Evolutionary conservation across 2,113 vertebrate species (phyloP), one percentile per base, ranked within the genome.

Genomic region (Eublepharis macularius): DNA sequence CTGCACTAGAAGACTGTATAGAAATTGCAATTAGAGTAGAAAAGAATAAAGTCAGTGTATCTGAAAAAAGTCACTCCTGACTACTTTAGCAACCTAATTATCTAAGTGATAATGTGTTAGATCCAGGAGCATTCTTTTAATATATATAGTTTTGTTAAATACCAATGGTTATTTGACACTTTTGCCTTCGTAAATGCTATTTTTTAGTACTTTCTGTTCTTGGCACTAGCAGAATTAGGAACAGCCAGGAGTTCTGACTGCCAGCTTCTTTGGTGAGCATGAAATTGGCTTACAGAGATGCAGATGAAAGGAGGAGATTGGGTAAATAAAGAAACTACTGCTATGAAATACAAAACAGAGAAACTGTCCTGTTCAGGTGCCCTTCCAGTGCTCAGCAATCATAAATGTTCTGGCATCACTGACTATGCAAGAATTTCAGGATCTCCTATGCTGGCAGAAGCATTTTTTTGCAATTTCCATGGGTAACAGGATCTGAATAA

Each of bases 231-330:
- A 74, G 69, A 16, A 21, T 5, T 72, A 57, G 41, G 66, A 76
- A 78, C 43, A 60, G 26, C 12, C 45, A 74, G 8, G 24, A 16
- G 11, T 80, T 32, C 57, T 57, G 17, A 19, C 54, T 60, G 8
- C 80, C 63, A 2, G 63, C 80, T 81, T 1, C 0, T 43, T 70
- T 34, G 43, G 0, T 16, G 39, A 39, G 0, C 3, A 32, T 41
- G 2, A n/a, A 39, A 66, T 49, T 80, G 36, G 45, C 29, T n/a
- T 17, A 4, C 76, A 83, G 69, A 39, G 39, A 39, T 45, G 0
- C 0, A 60, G 70, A 69, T 78, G 51, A 86, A 69, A 47, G 34
- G 63, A 29, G 47, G 32, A 0, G 0, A 47, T 24, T 16, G 9
- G 34, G 17, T 5, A 45, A 39, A 69, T 34, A 63, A 32, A 57